These are phyloP conservation scores for Allacma fusca DNA, from an alignment of 2,888 invertebrate genomes.

Conservation along the genomic window DNA sequence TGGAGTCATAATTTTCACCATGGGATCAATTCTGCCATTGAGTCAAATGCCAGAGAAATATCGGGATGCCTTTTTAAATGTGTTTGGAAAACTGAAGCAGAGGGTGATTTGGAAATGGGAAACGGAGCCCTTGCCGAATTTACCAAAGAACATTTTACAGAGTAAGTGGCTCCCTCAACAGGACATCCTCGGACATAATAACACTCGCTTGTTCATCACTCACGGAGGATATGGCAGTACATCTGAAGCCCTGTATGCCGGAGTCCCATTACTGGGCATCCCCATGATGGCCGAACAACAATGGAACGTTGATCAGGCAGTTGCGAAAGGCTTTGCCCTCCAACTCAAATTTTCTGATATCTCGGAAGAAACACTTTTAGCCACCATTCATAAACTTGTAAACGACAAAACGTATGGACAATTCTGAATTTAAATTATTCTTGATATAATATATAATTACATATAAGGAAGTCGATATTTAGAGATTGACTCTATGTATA, in stretches of 20 bases:
- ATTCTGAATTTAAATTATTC: background rate
- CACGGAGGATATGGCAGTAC: background rate
- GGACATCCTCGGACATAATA: conserved; percentile 11
- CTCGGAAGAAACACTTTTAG: background rate
- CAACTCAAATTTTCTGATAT: background rate
- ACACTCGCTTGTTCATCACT: background rate
- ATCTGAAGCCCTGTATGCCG: background rate
- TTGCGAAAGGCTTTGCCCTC: background rate
- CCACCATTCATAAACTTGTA: background rate
- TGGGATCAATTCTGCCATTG: background rate
- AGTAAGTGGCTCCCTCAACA: conserved; percentile 26
- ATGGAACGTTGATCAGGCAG: conserved; percentile 9
- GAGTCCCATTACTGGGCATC: background rate
- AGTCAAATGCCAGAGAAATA: background rate
- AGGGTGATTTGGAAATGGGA: background rate
- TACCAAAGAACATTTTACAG: background rate
- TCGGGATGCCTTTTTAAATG: background rate
- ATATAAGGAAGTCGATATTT: no score
- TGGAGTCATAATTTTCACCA: background rate
- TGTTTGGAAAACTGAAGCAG: background rate
- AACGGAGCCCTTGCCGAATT: background rate
- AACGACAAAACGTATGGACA: background rate
- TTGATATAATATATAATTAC: background rate
- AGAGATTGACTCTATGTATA: background rate
- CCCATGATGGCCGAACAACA: conserved; percentile 33